phyloP scores from a whole-genome alignment of 2,888 invertebrate species.

The Sipunculus nudus region DNA sequence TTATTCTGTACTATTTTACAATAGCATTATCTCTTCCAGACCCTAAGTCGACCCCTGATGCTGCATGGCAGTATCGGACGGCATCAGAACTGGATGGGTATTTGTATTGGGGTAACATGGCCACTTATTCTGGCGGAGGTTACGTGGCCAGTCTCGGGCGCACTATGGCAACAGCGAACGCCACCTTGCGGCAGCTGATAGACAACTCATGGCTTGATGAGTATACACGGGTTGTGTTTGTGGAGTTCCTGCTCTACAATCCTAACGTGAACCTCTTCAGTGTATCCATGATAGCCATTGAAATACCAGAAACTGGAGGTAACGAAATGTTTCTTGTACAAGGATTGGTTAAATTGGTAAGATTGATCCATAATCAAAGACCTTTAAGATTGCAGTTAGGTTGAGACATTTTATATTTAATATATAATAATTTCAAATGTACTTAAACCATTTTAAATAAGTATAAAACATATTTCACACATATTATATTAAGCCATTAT shows the following conservation, averaged over 20 bases:
- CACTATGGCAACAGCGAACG: slow-evolving; percentile 3
- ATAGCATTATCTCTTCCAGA: no score
- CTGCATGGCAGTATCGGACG: slow-evolving; percentile 48
- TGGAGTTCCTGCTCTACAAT: slow-evolving; percentile 68
- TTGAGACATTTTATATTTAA: no score
- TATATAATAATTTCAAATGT: no score
- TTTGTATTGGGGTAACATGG: slow-evolving; percentile 58
- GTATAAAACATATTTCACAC: no score
- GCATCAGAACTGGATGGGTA: slow-evolving; percentile 57
- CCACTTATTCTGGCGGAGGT: slow-evolving; percentile 66
- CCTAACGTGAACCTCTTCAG: slow-evolving; percentile 46
- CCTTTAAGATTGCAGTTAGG: no score
- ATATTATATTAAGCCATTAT: no score
- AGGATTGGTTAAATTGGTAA: no score
- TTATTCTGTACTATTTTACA: no score
- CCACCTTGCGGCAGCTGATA: slow-evolving; percentile 20
- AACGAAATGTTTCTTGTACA: slow-evolving; percentile 3
- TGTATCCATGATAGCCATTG: slow-evolving; percentile 40
- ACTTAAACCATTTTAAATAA: no score
- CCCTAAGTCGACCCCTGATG: no score
- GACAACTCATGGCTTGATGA: slow-evolving; percentile 64
- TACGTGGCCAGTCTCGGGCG: slow-evolving; percentile 60
- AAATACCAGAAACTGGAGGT: slow-evolving; percentile 46
- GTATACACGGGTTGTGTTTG: slow-evolving; percentile 65
- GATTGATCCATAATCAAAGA: no score